Evolutionary conservation across 2,888 invertebrate genomes (phyloP), one percentile per base, ranked within the genome.

Genomic region (Yponomeuta evonymella): DNA sequence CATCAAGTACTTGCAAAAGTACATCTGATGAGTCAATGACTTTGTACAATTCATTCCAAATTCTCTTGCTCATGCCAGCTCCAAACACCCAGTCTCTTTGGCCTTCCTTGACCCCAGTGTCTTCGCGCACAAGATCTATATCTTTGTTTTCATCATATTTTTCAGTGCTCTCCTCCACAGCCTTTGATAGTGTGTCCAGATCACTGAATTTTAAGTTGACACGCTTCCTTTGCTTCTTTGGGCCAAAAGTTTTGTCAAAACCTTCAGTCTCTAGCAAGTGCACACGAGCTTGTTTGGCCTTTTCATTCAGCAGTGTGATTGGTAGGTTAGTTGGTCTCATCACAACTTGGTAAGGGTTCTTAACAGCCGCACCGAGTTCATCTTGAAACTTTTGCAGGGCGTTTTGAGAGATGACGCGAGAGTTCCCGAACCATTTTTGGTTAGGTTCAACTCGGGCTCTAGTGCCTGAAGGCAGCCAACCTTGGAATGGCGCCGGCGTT

Each of bases 21-120:
- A 99, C 98, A 94, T 99, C 99, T 0, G 99, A 98, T 2, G 99
- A 98, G 87, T 99, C 99, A 71, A 99, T 95, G 48, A 99, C 99
- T 94, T 99, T 99, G 84, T 99, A 98, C 67, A 99, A 87, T 85
- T 99, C 99, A 92, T 98, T 98, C 99, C 99, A 99, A 79, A 99
- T 98, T 77, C 99, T 94, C 88, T 95, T 97, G 78, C 99, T 99
- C 88, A 98, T 98, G 0, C 99, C 98, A 43, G 98, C 98, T 70
- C 95, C 96, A 94, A 98, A 98, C 2, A 98, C 95, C 96, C 98
- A 98, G 85, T 99, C 99, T 74, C 97, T 94, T 68, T 96, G 95
- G 29, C 96, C 95, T 76, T 96, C 95, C 81, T 94, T 95, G 9
- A 96, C 94, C 43, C 98, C 98, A 43, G 94, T 95, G 78, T 97